Conservation (phyloP, 2,888 invertebrate genomes). For the Yponomeuta malinellus region DNA sequence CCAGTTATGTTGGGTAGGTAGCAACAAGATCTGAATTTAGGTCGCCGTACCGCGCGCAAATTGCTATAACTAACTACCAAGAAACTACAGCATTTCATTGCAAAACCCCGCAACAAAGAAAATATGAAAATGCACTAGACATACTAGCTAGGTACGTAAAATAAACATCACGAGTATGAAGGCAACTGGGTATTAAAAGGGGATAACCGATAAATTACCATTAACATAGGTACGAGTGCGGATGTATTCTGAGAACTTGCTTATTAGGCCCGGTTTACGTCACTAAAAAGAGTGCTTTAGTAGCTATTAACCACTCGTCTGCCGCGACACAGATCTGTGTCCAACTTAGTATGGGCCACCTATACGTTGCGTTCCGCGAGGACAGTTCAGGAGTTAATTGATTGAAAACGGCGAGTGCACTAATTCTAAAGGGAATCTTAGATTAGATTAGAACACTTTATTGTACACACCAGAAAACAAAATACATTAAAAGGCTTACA, state of each 20-base stretch:
- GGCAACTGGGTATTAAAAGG: not conserved
- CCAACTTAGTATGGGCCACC: no score
- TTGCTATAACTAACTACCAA: conserved; percentile 40
- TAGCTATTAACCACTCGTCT: no score
- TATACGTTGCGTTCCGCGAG: no score
- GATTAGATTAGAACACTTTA: no score
- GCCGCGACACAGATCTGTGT: no score
- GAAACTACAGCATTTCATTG: conserved; percentile 29
- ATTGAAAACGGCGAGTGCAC: no score
- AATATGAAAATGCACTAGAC: not conserved
- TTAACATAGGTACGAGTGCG: not conserved
- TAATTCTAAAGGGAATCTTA: no score
- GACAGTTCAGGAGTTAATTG: no score
- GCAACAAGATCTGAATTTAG: conserved; percentile 16
- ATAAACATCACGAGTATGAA: not conserved
- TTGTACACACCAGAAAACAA: no score
- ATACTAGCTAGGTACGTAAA: not conserved
- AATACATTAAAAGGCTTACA: no score
- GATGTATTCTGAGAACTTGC: not conserved
- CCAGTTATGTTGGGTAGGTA: conserved; percentile 26
- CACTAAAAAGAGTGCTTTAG: no score
- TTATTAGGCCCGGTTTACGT: not conserved
- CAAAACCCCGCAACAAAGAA: conserved; percentile 24
- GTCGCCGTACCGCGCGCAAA: conserved; percentile 29
- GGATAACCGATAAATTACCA: not conserved